These are phyloP conservation scores for Oreotrochilus melanogaster DNA, from an alignment of 2,113 vertebrate species.

Conservation along the genomic window DNA sequence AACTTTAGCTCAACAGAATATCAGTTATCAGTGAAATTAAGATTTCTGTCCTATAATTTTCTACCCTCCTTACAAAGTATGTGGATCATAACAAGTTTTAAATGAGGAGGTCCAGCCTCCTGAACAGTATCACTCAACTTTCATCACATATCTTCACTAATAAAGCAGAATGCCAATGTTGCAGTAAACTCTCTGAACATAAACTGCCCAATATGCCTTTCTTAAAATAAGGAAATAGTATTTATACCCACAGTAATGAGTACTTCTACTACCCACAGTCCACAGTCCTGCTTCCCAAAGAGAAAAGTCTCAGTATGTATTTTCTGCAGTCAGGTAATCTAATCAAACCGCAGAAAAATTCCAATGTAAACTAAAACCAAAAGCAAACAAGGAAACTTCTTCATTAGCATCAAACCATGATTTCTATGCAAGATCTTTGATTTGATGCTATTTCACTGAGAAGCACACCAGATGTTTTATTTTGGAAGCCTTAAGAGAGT, in stretches of 20 bases:
- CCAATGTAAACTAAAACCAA: not conserved
- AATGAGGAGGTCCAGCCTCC: not conserved
- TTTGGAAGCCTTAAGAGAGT: not conserved
- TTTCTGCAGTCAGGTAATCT: not conserved
- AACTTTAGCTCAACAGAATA: not conserved
- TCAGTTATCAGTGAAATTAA: conserved; percentile 9
- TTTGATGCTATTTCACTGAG: not conserved
- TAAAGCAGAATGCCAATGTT: not conserved
- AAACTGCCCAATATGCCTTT: not conserved
- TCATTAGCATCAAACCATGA: not conserved
- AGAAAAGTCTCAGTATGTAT: not conserved
- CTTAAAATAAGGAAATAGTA: not conserved
- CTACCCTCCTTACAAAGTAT: not conserved
- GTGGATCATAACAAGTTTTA: not conserved
- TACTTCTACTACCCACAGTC: not conserved
- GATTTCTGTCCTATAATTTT: not conserved
- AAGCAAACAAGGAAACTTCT: not conserved
- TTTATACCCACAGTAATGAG: not conserved
- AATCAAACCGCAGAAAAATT: not conserved
- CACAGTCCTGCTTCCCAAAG: not conserved
- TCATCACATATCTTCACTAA: not conserved
- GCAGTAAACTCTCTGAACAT: not conserved
- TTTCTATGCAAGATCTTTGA: not conserved
- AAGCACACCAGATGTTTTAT: not conserved
- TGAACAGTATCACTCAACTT: not conserved